Conservation (phyloP, 2,113 vertebrate species). For the Ellobius talpinus region DNA sequence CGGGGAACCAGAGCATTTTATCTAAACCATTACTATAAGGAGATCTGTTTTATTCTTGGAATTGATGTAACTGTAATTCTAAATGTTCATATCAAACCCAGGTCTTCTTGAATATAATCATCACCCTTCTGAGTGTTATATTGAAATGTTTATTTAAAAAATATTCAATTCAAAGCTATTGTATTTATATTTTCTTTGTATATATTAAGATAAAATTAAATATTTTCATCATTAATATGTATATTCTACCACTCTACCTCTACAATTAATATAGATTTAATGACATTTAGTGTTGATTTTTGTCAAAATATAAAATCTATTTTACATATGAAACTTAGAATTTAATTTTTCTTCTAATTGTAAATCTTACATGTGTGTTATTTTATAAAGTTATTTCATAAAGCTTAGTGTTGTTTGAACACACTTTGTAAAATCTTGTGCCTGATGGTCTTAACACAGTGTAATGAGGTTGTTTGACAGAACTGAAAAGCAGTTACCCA, state of each 20-base stretch:
- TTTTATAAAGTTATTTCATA: not conserved
- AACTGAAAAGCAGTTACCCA: not conserved
- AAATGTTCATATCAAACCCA: no score
- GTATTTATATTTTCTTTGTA: no score
- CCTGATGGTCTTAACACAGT: not conserved
- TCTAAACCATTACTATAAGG: no score
- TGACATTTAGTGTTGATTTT: not conserved
- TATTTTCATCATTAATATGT: not conserved
- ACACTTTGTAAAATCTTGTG: not conserved
- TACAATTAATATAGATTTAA: not conserved
- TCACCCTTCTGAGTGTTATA: not conserved
- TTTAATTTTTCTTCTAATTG: no score
- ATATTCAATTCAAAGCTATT: not conserved
- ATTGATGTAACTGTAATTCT: not conserved
- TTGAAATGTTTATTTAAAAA: not conserved
- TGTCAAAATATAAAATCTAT: not conserved
- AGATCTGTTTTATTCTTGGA: not conserved
- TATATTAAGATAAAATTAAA: not conserved
- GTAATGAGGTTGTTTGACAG: not conserved
- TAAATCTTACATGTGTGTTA: not conserved
- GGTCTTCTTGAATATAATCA: not conserved
- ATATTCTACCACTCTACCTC: no score
- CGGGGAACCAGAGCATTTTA: no score
- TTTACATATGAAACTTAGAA: not conserved
- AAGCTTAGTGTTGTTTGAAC: not conserved